These are phyloP conservation scores for Panagrolaimus sp. DNA, from an alignment of 1,140 invertebrate genomes.

Conservation along the genomic window DNA sequence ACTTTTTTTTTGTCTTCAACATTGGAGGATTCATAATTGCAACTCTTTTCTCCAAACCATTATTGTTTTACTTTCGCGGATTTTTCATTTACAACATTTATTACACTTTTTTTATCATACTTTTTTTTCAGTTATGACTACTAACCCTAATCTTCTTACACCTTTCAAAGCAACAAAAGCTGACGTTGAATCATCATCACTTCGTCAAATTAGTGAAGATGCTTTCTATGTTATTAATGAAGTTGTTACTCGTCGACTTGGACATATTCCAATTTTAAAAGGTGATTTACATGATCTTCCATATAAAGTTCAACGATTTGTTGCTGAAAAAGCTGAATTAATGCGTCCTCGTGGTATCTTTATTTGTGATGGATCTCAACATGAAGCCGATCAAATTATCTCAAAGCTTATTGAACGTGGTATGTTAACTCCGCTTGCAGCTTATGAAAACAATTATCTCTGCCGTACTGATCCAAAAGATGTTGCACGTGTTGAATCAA, in stretches of 20 bases:
- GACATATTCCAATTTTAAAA: not conserved
- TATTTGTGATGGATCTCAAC: slow-evolving; percentile 50
- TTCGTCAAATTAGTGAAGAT: slow-evolving; percentile 51
- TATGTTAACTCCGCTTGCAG: slow-evolving; percentile 24
- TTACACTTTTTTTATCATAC: too few relatives aligned
- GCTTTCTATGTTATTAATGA: slow-evolving; percentile 57
- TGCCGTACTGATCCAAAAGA: slow-evolving; percentile 87
- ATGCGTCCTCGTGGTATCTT: slow-evolving; percentile 43
- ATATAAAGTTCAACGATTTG: slow-evolving; percentile 16
- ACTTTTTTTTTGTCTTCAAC: too few relatives aligned
- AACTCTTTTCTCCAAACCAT: too few relatives aligned
- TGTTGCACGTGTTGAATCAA: slow-evolving; percentile 86
- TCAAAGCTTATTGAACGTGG: slow-evolving; percentile 33
- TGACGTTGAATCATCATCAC: slow-evolving; percentile 20
- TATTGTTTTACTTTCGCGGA: too few relatives aligned
- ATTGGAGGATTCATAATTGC: too few relatives aligned
- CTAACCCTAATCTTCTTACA: slow-evolving; percentile 13
- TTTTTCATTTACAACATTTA: too few relatives aligned
- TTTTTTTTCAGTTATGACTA: not conserved
- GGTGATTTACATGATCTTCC: not conserved
- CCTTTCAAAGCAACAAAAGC: slow-evolving; percentile 35
- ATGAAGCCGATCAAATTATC: slow-evolving; percentile 43
- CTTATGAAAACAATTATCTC: slow-evolving; percentile 67
- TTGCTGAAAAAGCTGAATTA: slow-evolving; percentile 32
- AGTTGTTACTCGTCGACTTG: slow-evolving; percentile 41